Conservation (phyloP, 2,797 vertebrate genomes). For the Thripadectes ignobilis region DNA sequence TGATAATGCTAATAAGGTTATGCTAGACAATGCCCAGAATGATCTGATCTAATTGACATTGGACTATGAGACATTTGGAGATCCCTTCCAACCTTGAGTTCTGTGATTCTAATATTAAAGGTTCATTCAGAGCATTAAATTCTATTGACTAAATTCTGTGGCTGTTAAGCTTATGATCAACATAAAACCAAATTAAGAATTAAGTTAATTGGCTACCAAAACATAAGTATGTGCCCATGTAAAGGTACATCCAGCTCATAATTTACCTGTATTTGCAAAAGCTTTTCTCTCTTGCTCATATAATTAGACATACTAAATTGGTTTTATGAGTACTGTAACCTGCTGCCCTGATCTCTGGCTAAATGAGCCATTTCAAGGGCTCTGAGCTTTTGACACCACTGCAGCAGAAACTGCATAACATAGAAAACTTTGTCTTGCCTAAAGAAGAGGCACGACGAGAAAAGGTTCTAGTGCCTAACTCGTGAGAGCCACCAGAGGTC, state of each 20-base stretch:
- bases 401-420: not conserved
- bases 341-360: not conserved
- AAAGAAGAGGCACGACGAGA: not conserved
- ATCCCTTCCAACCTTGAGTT: not conserved
- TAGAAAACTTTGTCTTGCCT: not conserved
- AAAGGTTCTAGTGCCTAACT: not conserved
- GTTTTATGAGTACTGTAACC: not conserved
- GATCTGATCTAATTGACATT: not conserved
- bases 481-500: accelerated
- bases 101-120: not conserved
- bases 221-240: not conserved
- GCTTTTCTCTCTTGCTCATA: not conserved
- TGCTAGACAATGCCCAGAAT: not conserved
- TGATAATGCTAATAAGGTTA: not conserved
- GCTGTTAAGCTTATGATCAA: not conserved
- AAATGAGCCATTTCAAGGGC: not conserved
- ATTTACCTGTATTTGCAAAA: not conserved
- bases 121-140: not conserved
- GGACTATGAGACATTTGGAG: not conserved
- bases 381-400: not conserved
- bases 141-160: not conserved
- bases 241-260: not conserved
- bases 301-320: not conserved
- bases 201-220: not conserved
- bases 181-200: not conserved